phyloP scores from a whole-genome alignment of 2,113 vertebrate species.

The Phainopepla nitens region DNA sequence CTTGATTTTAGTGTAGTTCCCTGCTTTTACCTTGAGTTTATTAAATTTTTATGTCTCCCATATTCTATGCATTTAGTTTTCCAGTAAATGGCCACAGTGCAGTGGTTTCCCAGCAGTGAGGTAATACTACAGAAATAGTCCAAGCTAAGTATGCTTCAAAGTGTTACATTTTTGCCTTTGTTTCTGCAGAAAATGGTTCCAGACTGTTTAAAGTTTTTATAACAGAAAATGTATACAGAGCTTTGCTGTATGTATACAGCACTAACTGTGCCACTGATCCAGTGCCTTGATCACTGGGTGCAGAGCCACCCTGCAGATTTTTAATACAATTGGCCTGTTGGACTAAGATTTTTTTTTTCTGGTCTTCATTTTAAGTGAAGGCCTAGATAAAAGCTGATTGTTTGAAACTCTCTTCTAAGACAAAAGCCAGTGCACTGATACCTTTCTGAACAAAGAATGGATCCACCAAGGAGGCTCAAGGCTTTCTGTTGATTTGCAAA shows the following conservation, averaged over 20 bases:
- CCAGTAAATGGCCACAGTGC: slow-evolving; percentile 48
- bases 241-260: slow-evolving; percentile 10
- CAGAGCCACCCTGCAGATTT: not conserved
- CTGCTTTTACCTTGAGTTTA: slow-evolving; percentile 29
- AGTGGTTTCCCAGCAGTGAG: slow-evolving; percentile 64
- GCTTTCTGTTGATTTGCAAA: not conserved
- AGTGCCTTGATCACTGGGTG: not conserved
- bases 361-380: not conserved
- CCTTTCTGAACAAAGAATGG: not conserved
- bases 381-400: not conserved
- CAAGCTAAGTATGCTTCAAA: not conserved
- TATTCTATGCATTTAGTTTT: slow-evolving; percentile 55
- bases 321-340: not conserved
- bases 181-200: not conserved
- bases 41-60: slow-evolving; percentile 52
- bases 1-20: not conserved
- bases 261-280: not conserved
- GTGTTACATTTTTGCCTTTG: slow-evolving; percentile 33
- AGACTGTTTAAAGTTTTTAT: not conserved
- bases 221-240: not conserved
- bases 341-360: not conserved
- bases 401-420: not conserved
- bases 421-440: not conserved
- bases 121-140: slow-evolving; percentile 45
- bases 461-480: not conserved